A percentile compares a stretch with the other conserved stretches of the same genome.
Evolutionary conservation across 2,797 vertebrate species (phyloP).

Genomic region (Neopelma chrysocephalum): DNA sequence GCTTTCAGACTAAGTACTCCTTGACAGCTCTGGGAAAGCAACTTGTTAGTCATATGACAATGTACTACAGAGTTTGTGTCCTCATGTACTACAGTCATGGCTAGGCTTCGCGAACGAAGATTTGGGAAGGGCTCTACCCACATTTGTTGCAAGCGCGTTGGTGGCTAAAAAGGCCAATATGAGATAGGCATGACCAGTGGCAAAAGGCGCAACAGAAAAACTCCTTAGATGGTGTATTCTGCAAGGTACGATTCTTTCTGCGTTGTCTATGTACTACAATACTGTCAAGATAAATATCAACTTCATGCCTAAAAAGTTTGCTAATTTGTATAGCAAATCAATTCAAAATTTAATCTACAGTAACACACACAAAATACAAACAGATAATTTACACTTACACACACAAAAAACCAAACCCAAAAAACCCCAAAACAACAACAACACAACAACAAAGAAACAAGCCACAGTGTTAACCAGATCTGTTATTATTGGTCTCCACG

Average conservation of each 20-base stretch:
- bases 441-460: rapidly evolving
- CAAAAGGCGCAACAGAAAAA: too few species aligned
- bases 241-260: too few species aligned
- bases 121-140: too few species aligned
- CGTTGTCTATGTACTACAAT: too few species aligned
- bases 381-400: not conserved
- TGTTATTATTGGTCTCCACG: not conserved
- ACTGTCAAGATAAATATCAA: not conserved
- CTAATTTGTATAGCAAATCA: not conserved
- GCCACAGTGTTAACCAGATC: not conserved
- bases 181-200: too few species aligned
- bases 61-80: not conserved
- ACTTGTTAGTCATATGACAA: not conserved
- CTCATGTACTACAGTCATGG: not conserved
- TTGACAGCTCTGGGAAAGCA: not conserved
- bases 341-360: not conserved
- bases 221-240: too few species aligned
- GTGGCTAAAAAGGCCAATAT: too few species aligned
- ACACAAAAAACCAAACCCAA: not conserved
- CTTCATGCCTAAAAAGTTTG: not conserved
- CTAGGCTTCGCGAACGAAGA: too few species aligned
- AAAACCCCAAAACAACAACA: too few species aligned
- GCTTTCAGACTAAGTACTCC: not conserved
- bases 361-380: not conserved
- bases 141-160: too few species aligned